phyloP scores from a whole-genome alignment of 2,888 invertebrate genomes.

The Epiblema foenella region DNA sequence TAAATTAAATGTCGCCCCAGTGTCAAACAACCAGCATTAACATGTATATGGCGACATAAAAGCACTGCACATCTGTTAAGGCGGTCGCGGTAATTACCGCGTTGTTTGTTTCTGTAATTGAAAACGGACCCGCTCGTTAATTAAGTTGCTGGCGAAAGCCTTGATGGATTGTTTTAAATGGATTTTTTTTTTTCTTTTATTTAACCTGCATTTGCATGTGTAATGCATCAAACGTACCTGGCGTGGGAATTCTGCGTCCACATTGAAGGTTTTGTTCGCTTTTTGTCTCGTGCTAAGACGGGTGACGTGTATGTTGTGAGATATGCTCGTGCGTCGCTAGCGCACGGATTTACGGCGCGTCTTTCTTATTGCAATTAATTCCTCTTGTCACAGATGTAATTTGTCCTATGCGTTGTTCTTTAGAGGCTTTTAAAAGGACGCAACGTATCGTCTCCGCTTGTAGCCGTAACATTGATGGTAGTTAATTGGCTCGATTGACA shows the following conservation, averaged over 20 bases:
- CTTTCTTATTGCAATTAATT: slow-evolving; percentile 44
- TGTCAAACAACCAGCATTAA: slow-evolving; percentile 14
- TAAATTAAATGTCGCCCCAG: not conserved
- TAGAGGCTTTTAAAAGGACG: slow-evolving; percentile 8
- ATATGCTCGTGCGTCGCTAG: slow-evolving; percentile 37
- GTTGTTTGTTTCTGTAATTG: slow-evolving; percentile 80
- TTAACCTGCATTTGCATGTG: slow-evolving; percentile 77
- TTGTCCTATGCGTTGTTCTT: slow-evolving; percentile 37
- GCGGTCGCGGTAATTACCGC: slow-evolving; percentile 60
- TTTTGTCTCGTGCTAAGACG: slow-evolving; percentile 72
- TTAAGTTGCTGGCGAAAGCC: slow-evolving; percentile 74
- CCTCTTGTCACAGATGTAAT: slow-evolving; percentile 42
- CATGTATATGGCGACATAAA: slow-evolving; percentile 28
- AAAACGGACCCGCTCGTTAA: slow-evolving; percentile 71
- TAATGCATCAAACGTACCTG: slow-evolving; percentile 73
- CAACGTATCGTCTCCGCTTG: not conserved
- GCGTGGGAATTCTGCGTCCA: slow-evolving; percentile 72
- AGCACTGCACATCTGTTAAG: slow-evolving; percentile 40
- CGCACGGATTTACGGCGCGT: slow-evolving; percentile 37
- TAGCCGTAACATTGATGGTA: not conserved
- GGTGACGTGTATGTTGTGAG: slow-evolving; percentile 49
- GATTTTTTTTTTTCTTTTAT: slow-evolving; percentile 65
- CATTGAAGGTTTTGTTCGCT: slow-evolving; percentile 58
- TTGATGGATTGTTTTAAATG: slow-evolving; percentile 77
- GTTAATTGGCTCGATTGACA: not conserved